Evolutionary conservation across 2,113 vertebrate species (phyloP), one percentile per base, ranked within the genome.

Genomic region (Edolisoma coerulescens): DNA sequence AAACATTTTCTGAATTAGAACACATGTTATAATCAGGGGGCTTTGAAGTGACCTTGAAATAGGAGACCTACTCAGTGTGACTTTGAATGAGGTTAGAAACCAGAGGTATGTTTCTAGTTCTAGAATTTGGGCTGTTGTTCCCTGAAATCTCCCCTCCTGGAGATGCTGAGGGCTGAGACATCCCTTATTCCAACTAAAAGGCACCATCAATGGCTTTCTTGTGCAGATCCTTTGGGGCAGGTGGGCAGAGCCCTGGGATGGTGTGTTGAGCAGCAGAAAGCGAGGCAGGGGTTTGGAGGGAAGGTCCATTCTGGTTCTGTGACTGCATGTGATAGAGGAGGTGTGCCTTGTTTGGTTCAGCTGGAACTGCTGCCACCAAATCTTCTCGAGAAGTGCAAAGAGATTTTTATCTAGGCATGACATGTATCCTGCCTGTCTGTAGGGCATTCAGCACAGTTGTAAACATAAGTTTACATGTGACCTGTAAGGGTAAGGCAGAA

Each of bases 171-270:
- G 11, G 24, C 35, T 50, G 37, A 61, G 27, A 20, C 10, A 39
- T 69, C 28, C 54, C 44, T 88, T 84, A 15, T 3, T 53, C 35
- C 28, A 68, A 8, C 19, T 35, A 10, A 24, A 59, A 39, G 33
- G 21, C 2, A 0, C 20, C 2, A 2, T 11, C 27, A 27, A 5
- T 73, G 33, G 22, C 19, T 54, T 71, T 35, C 13, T 28, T 52
- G 18, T 9, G 27, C 19, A 33, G 49, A 22, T 59, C 42, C 23
- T 24, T 9, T 16, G 20, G 39, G 52, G 12, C 49, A 30, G 41
- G 19, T 21, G 50, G 22, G 32, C 69, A 68, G 53, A 84, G 57
- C 28, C 53, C 53, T 1, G 0, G 26, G 16, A 6, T 50, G 35
- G 20, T 1, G 1, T 54, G 53, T 39, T 53, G 35, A 81, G 35